phyloP scores from a whole-genome alignment of 2,113 vertebrate genomes.

The Tor tambroides region DNA sequence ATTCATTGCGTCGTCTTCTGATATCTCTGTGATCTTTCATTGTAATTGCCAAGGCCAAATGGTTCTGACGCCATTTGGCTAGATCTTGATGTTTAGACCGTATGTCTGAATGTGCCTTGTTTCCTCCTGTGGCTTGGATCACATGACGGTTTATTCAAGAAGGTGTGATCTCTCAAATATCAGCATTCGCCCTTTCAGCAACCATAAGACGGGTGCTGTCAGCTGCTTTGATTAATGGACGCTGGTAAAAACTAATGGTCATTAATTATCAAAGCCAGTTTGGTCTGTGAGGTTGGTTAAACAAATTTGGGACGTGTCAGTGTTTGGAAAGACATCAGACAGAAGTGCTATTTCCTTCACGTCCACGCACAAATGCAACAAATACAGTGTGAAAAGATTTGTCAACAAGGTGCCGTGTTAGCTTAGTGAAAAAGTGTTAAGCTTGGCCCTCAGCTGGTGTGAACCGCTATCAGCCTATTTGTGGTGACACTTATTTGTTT shows the following conservation, averaged over 20 bases:
- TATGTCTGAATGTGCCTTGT: neutral
- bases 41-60: neutral
- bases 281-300: neutral
- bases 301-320: neutral
- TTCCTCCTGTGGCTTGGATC: neutral
- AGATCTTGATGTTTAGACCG: neutral
- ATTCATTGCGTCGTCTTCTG: neutral
- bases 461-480: slow-evolving; percentile 44
- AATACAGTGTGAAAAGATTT: neutral
- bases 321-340: neutral
- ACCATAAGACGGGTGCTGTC: neutral
- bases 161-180: slow-evolving; percentile 22
- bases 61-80: neutral
- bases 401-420: neutral
- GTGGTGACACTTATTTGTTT: slow-evolving; percentile 39
- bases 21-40: neutral
- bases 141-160: slow-evolving; percentile 32
- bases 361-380: neutral
- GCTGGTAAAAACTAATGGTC: neutral
- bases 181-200: neutral
- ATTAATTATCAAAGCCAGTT: neutral
- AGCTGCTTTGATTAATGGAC: slow-evolving; percentile 6
- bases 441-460: slow-evolving; percentile 38
- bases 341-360: neutral
- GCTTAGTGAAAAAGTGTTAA: slow-evolving; percentile 39